Percentiles rank a stretch among this genome's conserved stretches.
Evolutionary conservation across 2,888 invertebrate genomes (phyloP).

Genomic region (Drosophila neutralis): DNA sequence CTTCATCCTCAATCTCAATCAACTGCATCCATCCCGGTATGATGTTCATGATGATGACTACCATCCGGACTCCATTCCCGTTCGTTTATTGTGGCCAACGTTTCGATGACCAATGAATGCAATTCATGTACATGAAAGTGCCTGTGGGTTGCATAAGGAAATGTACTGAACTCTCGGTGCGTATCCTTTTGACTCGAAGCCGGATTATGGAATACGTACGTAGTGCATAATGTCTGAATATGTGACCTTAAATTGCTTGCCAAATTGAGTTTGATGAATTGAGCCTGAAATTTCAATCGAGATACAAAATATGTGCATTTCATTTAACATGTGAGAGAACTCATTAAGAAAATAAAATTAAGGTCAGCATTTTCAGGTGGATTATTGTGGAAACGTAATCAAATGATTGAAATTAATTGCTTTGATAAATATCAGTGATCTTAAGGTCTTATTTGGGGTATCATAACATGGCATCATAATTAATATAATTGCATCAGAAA

Average conservation of each 20-base stretch:
- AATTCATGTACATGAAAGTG: conserved; percentile 53
- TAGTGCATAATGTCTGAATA: conserved; percentile 43
- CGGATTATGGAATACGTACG: conserved; percentile 36
- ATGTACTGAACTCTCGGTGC: conserved; percentile 11
- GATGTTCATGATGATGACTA: conserved; percentile 44
- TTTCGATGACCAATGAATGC: conserved; percentile 56
- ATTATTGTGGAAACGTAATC: not conserved
- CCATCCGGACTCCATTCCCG: conserved; percentile 38
- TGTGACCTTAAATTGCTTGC: conserved; percentile 48
- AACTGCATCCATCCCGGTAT: conserved; percentile 40
- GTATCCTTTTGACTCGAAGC: not conserved
- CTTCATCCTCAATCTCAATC: conserved; percentile 41
- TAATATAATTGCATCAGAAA: not conserved
- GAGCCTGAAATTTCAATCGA: conserved; percentile 33
- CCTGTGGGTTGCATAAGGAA: conserved; percentile 48
- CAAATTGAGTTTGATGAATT: conserved; percentile 45
- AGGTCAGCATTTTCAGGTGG: not conserved
- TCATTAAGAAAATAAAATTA: conserved; percentile 10
- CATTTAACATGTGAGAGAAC: not conserved
- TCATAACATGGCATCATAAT: not conserved
- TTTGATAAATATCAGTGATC: not conserved
- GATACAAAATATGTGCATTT: not conserved
- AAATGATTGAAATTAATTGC: conserved; percentile 4
- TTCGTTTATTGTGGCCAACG: conserved; percentile 51
- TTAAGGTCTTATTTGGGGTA: not conserved